A percentile compares a stretch with the other conserved stretches of the same genome.
phyloP scores from a whole-genome alignment of 2,113 vertebrate species.

The Anhinga rufa region DNA sequence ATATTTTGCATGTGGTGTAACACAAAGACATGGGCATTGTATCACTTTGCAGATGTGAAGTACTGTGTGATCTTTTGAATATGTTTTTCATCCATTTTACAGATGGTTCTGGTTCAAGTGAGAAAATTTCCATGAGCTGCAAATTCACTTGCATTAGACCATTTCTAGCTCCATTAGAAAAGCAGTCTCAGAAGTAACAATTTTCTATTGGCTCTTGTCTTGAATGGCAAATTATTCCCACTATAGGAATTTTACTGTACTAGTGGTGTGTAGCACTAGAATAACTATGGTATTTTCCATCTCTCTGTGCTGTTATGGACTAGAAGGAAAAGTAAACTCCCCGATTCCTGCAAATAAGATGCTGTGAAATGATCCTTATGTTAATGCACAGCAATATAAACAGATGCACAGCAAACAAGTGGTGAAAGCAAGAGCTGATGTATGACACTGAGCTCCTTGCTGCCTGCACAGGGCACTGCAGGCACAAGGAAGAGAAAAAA shows the following conservation, averaged over 20 bases:
- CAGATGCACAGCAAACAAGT: background rate
- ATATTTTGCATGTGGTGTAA: background rate
- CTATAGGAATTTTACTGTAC: background rate
- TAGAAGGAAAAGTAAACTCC: background rate
- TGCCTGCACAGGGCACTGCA: background rate
- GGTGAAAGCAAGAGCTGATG: background rate
- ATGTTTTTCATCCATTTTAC: background rate
- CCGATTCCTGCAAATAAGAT: background rate
- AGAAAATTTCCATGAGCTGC: background rate
- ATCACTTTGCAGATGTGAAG: background rate
- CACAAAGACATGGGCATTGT: background rate
- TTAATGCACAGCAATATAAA: background rate
- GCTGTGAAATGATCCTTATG: background rate
- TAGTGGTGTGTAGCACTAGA: background rate
- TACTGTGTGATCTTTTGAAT: background rate
- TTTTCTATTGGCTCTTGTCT: background rate
- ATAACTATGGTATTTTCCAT: background rate
- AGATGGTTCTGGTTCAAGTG: background rate
- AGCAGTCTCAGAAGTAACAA: background rate
- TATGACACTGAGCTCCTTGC: background rate
- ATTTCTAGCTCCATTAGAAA: background rate
- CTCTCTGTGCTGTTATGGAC: background rate
- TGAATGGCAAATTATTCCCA: background rate
- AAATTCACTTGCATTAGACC: background rate
- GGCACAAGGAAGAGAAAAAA: background rate